Base-by-base conservation (phyloP, 2,113 vertebrate species). In the Eptatretus burgeri region DNA sequence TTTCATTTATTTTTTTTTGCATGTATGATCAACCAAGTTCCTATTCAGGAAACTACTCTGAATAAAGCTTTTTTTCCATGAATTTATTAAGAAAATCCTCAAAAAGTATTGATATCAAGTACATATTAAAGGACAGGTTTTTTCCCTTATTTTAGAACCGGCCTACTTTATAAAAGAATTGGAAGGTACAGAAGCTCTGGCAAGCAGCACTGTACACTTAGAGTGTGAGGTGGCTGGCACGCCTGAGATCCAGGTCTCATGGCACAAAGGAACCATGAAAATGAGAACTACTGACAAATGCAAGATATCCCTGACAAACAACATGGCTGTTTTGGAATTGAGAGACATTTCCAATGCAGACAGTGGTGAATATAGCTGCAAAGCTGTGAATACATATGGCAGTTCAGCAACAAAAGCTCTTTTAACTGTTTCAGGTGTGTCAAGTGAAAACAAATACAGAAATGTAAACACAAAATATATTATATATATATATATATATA, bases 101-200 rank as follows among this genome's bases (percentile, higher is more conserved):
- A 41, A 41, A 41, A 3, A 41, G 27, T 41, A 7, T 41, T 41
- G 27, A 41, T 41, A 41, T 41, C 7, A 41, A 5, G 27, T 41
- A 7, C 3, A 7, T 41, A 3, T 41, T 41, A 83, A 70, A 80
- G 91, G 68, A 76, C 67, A 11, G 78, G 76, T 5, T 74, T 76
- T 1, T 70, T 81, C n/a, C 65, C 85, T 49, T 60, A 20, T 60
- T 60, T 13, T 60, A 60, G 56, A 60, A 60, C 56, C 56, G n/a
- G n/a, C 56, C n/a, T 17, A 60, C 56, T 60, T 60, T 20, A 60
- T 60, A n/a, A 60, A 60, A 12, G 56, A 20, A 17, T 20, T 60
- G 56, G 56, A 60, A 20, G 10, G n/a, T 20, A 60, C 56, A 10
- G 56, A 60, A 60, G 20, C 20, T 2, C n/a, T 60, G 20, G 56